Percentiles rank a stretch among this genome's conserved stretches.
These are phyloP conservation scores for Caretta caretta DNA, from an alignment of 2,113 vertebrate species.

Conservation along the genomic window DNA sequence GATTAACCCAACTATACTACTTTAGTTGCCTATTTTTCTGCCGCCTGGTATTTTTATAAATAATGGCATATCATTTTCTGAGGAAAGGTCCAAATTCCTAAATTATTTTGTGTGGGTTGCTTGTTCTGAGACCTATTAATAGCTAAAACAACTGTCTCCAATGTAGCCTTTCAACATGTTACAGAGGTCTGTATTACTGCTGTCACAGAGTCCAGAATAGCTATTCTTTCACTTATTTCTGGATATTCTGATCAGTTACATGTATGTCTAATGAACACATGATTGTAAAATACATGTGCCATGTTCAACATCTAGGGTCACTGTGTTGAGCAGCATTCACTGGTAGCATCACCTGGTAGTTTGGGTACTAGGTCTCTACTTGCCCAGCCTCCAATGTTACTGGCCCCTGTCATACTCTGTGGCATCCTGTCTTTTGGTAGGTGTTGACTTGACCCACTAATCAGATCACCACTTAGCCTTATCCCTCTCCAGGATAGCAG, in stretches of 20 bases:
- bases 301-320: accelerated
- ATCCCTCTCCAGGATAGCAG: too few relatives aligned
- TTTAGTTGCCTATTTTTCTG: neutral
- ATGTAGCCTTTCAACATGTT: neutral
- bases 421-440: too few relatives aligned
- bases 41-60: neutral
- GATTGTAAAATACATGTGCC: neutral
- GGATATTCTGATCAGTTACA: neutral
- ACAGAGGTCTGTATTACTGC: neutral
- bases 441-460: too few relatives aligned
- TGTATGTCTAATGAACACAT: neutral
- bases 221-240: neutral
- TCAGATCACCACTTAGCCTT: too few relatives aligned
- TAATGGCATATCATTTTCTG: neutral
- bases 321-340: neutral
- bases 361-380: too few relatives aligned
- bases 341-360: too few relatives aligned
- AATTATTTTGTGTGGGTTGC: neutral
- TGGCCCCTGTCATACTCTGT: too few relatives aligned
- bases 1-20: neutral
- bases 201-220: neutral
- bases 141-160: neutral
- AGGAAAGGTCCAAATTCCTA: neutral
- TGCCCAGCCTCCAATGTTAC: too few relatives aligned
- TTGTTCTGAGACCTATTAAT: neutral